Evolutionary conservation across 2,888 invertebrate genomes (phyloP), one percentile per base, ranked within the genome.

Genomic region (Amorpha juglandis): DNA sequence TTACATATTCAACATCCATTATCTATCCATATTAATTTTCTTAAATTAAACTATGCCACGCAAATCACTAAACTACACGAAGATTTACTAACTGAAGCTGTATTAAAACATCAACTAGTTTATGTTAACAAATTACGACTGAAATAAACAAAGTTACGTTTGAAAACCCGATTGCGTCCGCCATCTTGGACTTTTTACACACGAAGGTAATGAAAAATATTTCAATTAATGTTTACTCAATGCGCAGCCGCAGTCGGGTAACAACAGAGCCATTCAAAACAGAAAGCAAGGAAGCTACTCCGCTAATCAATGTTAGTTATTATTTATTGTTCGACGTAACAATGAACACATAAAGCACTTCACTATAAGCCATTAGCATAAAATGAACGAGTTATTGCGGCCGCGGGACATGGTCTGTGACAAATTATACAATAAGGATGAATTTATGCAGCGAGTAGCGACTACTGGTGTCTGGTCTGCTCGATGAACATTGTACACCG

Each of bases 301-400:
- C 77, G 75, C 80, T 77, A 75, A 79, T 78, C 74, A 78, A 71
- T 76, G 75, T 75, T 72, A 72, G 69, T 72, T 74, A 81, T 83
- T 82, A 87, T 88, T 88, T 88, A 90, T 89, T 84, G 83, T 88
- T 83, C 79, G 83, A 84, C 84, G 78, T 81, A 84, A 91, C 91
- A 91, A 90, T 88, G 83, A 79, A 87, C 87, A 88, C 83, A 85
- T 89, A 90, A 90, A 91, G 87, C 90, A 86, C 84, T 87, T 87
- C 83, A 84, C 87, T 87, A 88, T 79, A 87, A 89, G 90, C 89
- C 77, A 85, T 90, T 88, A 87, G 83, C 86, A 86, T 87, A 81
- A 83, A 80, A 83, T 83, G 84, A 83, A 81, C 75, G 79, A 81
- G 77, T 79, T 80, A 78, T 80, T 74, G 74, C 73, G 74, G 69